phyloP scores from a whole-genome alignment of 2,113 vertebrate genomes.

The Corythornis cristatus region DNA sequence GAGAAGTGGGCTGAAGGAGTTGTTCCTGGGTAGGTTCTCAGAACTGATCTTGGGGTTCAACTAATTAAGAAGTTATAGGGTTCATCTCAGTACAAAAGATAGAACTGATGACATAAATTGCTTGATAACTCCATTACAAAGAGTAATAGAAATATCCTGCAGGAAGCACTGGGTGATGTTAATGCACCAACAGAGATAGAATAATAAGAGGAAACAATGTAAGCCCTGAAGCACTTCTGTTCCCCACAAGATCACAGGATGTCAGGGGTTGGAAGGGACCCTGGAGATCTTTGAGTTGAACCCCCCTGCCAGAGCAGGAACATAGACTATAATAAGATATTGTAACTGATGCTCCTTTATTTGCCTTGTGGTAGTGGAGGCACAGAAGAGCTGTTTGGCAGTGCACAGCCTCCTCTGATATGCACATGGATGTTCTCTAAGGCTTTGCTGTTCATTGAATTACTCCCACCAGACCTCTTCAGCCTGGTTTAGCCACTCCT shows the following conservation, averaged over 20 bases:
- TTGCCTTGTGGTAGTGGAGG: not conserved
- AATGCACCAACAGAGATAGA: not conserved
- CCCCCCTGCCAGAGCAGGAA: no score
- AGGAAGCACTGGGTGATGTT: fast-evolving
- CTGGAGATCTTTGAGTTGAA: no score
- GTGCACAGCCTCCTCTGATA: not conserved
- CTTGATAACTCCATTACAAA: not conserved
- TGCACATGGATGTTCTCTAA: fast-evolving
- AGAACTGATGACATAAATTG: not conserved
- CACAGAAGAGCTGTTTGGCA: not conserved
- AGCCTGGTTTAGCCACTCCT: not conserved
- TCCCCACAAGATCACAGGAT: not conserved
- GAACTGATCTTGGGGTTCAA: not conserved
- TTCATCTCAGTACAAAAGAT: not conserved
- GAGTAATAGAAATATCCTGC: not conserved
- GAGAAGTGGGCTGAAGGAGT: not conserved
- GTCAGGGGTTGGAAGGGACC: no score
- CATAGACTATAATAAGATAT: not conserved
- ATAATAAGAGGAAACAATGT: not conserved
- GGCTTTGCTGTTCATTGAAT: not conserved
- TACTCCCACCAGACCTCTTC: not conserved
- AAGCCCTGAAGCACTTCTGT: not conserved
- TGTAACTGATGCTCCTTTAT: not conserved
- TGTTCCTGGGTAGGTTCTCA: not conserved
- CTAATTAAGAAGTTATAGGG: not conserved